Evolutionary conservation across 2,888 invertebrate species (phyloP).

Genomic region (Standfussiana lucernea): DNA sequence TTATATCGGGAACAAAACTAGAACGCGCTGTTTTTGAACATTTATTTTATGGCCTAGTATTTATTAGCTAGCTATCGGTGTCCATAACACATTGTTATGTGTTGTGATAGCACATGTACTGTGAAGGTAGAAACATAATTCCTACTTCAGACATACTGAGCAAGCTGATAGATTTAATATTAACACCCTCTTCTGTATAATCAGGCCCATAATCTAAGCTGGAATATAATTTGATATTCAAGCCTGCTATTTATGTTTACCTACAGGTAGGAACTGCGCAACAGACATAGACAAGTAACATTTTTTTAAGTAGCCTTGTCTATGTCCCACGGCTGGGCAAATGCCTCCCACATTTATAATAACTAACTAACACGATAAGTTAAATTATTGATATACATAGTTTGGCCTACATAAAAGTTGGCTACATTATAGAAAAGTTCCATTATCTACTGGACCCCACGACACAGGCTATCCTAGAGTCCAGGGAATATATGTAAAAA

Average conservation of each 20-base stretch:
- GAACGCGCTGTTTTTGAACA: too few species aligned
- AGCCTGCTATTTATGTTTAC: neutral
- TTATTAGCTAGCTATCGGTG: neutral
- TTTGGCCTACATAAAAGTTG: too few species aligned
- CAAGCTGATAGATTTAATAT: conserved; percentile 12
- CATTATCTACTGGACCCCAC: too few species aligned
- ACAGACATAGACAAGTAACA: neutral
- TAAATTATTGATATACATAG: too few species aligned
- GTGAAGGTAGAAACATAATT: neutral
- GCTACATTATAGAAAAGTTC: neutral
- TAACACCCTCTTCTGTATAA: neutral
- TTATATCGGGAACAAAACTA: too few species aligned
- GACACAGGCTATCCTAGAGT: too few species aligned
- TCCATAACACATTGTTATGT: too few species aligned
- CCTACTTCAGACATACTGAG: neutral
- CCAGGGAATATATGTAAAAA: too few species aligned
- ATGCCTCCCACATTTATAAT: too few species aligned
- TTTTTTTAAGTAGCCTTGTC: too few species aligned
- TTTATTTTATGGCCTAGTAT: neutral
- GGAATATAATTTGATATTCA: neutral
- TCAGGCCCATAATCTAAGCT: neutral
- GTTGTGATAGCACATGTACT: neutral
- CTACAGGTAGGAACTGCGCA: neutral
- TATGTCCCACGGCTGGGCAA: too few species aligned
- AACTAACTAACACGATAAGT: too few species aligned